Conservation (phyloP, 2,888 invertebrate genomes). For the Lepas anatifera region DNA sequence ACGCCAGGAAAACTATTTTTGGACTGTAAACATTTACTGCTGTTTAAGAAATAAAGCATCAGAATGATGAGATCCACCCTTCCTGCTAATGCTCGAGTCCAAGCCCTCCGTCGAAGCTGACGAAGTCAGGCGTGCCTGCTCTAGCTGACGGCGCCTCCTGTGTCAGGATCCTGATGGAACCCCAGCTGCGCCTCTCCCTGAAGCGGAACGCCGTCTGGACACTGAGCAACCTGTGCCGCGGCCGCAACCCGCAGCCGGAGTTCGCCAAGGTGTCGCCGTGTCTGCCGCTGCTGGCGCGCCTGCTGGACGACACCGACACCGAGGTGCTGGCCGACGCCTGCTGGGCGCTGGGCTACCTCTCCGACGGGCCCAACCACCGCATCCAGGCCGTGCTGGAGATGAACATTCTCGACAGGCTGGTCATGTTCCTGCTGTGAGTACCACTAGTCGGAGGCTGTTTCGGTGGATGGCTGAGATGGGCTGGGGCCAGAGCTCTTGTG, state of each 20-base stretch:
- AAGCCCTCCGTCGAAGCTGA: no score
- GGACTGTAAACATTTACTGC: no score
- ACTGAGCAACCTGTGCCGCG: constrained; percentile 90
- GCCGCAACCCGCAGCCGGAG: constrained; percentile 90
- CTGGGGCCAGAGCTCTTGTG: no score
- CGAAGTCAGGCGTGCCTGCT: no score
- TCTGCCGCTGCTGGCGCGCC: constrained; percentile 71
- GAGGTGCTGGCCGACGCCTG: constrained; percentile 75
- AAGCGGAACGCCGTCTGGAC: constrained; percentile 97
- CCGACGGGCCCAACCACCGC: constrained; percentile 81
- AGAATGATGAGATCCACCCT: no score
- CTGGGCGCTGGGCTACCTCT: constrained; percentile 89
- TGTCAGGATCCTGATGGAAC: constrained; percentile 63
- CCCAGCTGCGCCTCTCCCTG: constrained; percentile 63
- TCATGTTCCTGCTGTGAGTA: constrained; percentile 45
- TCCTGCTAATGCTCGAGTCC: no score
- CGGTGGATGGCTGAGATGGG: no score
- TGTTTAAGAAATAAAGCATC: no score
- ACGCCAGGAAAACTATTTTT: no score
- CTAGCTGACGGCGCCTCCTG: no score
- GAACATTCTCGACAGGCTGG: constrained; percentile 56
- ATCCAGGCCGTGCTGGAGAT: constrained; percentile 54
- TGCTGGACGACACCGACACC: constrained; percentile 63
- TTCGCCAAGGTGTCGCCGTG: constrained; percentile 47
- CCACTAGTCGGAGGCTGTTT: background rate